Percentiles rank a stretch among this genome's conserved stretches.
Conservation (phyloP, 1,140 invertebrate genomes). For the Cotesia glomerata region DNA sequence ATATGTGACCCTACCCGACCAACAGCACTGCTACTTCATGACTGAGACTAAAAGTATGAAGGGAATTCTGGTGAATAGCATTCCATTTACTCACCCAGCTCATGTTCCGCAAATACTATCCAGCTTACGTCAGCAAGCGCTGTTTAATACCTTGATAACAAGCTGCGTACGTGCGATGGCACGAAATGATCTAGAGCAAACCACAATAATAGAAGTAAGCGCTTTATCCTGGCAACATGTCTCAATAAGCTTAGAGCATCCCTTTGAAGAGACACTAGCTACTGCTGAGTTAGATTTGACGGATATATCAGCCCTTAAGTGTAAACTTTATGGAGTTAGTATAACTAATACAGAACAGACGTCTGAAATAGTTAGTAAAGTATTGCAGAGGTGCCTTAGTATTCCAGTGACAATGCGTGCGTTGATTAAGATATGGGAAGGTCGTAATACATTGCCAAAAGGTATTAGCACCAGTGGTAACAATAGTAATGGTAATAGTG, state of each 20-base stretch:
- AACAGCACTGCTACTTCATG: constrained; percentile 92
- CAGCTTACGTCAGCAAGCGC: constrained; percentile 84
- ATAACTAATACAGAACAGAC: constrained; percentile 65
- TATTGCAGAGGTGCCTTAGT: constrained; percentile 89
- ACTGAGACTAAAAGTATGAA: constrained; percentile 81
- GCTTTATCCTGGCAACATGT: constrained; percentile 88
- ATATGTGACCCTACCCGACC: constrained; percentile 86
- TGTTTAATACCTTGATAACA: constrained; percentile 88
- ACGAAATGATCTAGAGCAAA: constrained; percentile 74
- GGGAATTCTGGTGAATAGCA: constrained; percentile 79
- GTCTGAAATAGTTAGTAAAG: constrained; percentile 81
- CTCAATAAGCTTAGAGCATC: constrained; percentile 90
- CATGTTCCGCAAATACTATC: constrained; percentile 90
- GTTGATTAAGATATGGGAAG: constrained; percentile 65
- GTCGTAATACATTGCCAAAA: constrained; percentile 51
- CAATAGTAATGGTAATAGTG: constrained; percentile 31
- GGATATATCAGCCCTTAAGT: constrained; percentile 79
- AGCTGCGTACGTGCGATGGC: constrained; percentile 82
- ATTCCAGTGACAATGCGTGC: constrained; percentile 84
- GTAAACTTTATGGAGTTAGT: constrained; percentile 66
- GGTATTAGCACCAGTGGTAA: constrained; percentile 55
- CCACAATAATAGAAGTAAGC: constrained; percentile 90
- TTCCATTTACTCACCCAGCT: constrained; percentile 92
- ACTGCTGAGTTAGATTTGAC: constrained; percentile 89
- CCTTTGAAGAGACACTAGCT: constrained; percentile 88